Evolutionary conservation across 1,140 invertebrate species (phyloP).

Genomic region (Drosophila murphyi): DNA sequence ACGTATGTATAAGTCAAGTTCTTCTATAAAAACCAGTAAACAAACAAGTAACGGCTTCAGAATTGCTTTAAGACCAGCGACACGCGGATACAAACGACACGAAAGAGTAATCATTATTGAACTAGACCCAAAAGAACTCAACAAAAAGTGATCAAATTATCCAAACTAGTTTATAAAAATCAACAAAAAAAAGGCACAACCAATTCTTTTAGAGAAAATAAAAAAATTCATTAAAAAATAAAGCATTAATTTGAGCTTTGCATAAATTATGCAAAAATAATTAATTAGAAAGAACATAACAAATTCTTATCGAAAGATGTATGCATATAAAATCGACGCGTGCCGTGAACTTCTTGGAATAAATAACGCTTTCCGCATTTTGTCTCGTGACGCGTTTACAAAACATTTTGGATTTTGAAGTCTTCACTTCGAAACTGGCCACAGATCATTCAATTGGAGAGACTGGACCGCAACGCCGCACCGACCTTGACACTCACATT

Average conservation of each 20-base stretch:
- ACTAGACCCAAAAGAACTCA: slow-evolving; percentile 36
- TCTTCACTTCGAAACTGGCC: slow-evolving; percentile 24
- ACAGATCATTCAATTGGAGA: slow-evolving; percentile 1
- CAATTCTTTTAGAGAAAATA: slow-evolving; percentile 14
- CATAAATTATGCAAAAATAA: slow-evolving; percentile 74
- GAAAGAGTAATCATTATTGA: slow-evolving; percentile 32
- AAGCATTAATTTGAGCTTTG: slow-evolving; percentile 27
- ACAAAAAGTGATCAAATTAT: slow-evolving; percentile 60
- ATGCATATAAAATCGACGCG: slow-evolving; percentile 52
- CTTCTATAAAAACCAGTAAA: slow-evolving; percentile 80
- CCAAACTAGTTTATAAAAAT: slow-evolving; percentile 55
- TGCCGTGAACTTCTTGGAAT: slow-evolving; percentile 43
- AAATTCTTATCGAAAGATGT: slow-evolving; percentile 46
- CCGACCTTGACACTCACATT: slow-evolving; percentile 84
- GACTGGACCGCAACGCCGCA: slow-evolving; percentile 56
- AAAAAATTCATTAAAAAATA: slow-evolving; percentile 18
- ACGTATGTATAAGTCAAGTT: slow-evolving; percentile 54
- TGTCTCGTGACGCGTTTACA: slow-evolving; percentile 65
- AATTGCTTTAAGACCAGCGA: slow-evolving; percentile 65
- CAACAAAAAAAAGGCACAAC: background rate
- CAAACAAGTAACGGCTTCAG: slow-evolving; percentile 79
- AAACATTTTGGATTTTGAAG: slow-evolving; percentile 3
- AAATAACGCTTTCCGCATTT: slow-evolving; percentile 50
- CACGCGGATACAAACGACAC: slow-evolving; percentile 70
- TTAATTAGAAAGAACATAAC: slow-evolving; percentile 31